Conservation (phyloP, 1,140 invertebrate species). For the Zaprionus ghesquierei region DNA sequence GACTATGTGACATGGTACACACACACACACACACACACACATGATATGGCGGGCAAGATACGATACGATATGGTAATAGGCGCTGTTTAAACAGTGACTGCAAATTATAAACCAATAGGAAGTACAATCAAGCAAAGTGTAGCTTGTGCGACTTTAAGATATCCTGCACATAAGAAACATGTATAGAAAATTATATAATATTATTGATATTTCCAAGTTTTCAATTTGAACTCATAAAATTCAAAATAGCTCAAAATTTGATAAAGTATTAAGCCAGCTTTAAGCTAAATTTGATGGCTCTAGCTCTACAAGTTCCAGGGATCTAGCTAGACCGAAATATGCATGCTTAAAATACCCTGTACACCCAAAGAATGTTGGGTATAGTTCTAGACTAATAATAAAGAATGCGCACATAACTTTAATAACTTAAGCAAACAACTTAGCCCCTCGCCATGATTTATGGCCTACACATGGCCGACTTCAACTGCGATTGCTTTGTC, state of each 20-base stretch:
- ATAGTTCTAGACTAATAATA: slow-evolving; percentile 52
- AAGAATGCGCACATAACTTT: slow-evolving; percentile 68
- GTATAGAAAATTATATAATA: too few relatives aligned
- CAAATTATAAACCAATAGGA: slow-evolving; percentile 54
- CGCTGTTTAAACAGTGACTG: slow-evolving; percentile 24
- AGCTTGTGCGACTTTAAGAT: not conserved
- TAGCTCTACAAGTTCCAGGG: too few relatives aligned
- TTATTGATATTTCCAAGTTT: not conserved
- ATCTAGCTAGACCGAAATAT: too few relatives aligned
- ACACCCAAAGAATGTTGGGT: not conserved
- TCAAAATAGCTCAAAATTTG: too few relatives aligned
- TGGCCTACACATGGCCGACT: slow-evolving; percentile 52
- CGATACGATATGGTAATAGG: slow-evolving; percentile 4
- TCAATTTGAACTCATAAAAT: too few relatives aligned
- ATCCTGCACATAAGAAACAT: too few relatives aligned
- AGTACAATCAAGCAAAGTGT: not conserved
- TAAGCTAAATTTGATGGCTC: too few relatives aligned
- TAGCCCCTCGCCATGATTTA: slow-evolving; percentile 52
- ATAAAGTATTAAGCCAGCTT: too few relatives aligned
- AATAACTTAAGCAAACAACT: slow-evolving; percentile 27
- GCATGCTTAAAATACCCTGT: not conserved
- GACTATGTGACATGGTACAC: not conserved
- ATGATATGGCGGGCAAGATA: not conserved
- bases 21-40: not conserved
- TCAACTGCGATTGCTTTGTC: slow-evolving; percentile 40